Percentiles rank a stretch among this genome's conserved stretches.
Conservation (phyloP, 2,797 vertebrate genomes). For the Calcarius lapponicus region DNA sequence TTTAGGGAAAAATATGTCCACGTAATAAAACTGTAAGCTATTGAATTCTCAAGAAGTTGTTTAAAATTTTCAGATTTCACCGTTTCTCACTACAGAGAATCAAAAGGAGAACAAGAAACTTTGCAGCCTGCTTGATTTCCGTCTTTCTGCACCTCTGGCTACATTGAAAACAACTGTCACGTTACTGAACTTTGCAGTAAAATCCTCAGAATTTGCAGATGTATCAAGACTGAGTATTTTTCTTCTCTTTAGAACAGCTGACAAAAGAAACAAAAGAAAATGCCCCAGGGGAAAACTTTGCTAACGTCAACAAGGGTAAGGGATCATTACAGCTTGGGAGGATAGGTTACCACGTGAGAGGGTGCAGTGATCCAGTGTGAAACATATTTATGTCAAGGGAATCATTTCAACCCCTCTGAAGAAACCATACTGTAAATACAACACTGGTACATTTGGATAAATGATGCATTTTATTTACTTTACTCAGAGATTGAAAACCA, state of each 20-base stretch:
- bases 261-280: slow-evolving; percentile 61
- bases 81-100: neutral
- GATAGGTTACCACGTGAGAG: slow-evolving; percentile 47
- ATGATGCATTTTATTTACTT: slow-evolving; percentile 36
- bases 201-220: slow-evolving; percentile 35
- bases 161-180: slow-evolving; percentile 7
- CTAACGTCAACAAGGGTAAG: slow-evolving; percentile 52
- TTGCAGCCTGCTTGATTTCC: neutral
- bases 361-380: neutral
- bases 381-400: slow-evolving; percentile 45
- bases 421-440: slow-evolving; percentile 46
- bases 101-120: neutral
- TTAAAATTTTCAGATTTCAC: neutral
- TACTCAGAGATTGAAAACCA: neutral
- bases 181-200: neutral
- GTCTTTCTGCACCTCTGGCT: neutral
- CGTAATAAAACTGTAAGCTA: neutral
- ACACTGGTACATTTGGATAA: neutral
- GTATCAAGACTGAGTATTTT: slow-evolving; percentile 7
- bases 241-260: slow-evolving; percentile 30
- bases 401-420: slow-evolving; percentile 38
- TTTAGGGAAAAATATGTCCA: neutral
- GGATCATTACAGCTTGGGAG: slow-evolving; percentile 54
- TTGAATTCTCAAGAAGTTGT: neutral
- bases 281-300: slow-evolving; percentile 31